These are phyloP conservation scores for Chaetophractus vellerosus DNA, from an alignment of 2,797 vertebrate species.

Conservation along the genomic window DNA sequence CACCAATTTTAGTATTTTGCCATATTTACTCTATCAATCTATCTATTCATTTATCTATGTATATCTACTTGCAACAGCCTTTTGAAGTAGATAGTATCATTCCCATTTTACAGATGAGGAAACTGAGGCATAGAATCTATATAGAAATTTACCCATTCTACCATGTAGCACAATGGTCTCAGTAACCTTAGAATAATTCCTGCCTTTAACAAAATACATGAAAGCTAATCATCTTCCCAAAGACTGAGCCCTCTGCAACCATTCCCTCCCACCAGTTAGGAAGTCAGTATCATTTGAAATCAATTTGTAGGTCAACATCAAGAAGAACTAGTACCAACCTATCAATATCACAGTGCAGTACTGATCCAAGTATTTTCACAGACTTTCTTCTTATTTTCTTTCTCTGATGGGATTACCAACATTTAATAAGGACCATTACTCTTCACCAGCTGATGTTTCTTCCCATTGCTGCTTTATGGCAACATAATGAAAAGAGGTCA, in stretches of 20 bases:
- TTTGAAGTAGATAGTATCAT: background rate
- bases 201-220: background rate
- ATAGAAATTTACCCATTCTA: background rate
- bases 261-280: background rate
- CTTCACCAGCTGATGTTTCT: slow-evolving; percentile 21
- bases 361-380: background rate
- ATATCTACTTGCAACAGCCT: background rate
- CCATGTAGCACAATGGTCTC: background rate
- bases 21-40: too few relatives aligned
- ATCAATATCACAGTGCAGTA: background rate
- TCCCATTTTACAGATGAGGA: background rate
- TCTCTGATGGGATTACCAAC: background rate
- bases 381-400: background rate
- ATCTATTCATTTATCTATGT: too few relatives aligned
- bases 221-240: background rate
- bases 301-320: background rate
- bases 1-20: too few relatives aligned
- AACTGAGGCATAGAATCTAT: background rate
- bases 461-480: background rate
- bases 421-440: slow-evolving; percentile 35
- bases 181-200: slow-evolving; percentile 11
- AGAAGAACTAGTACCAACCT: background rate
- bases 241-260: background rate
- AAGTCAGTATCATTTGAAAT: background rate
- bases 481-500: slow-evolving; percentile 51